Evolutionary conservation across 2,113 vertebrate species (phyloP).

Genomic region (Eptesicus fuscus): DNA sequence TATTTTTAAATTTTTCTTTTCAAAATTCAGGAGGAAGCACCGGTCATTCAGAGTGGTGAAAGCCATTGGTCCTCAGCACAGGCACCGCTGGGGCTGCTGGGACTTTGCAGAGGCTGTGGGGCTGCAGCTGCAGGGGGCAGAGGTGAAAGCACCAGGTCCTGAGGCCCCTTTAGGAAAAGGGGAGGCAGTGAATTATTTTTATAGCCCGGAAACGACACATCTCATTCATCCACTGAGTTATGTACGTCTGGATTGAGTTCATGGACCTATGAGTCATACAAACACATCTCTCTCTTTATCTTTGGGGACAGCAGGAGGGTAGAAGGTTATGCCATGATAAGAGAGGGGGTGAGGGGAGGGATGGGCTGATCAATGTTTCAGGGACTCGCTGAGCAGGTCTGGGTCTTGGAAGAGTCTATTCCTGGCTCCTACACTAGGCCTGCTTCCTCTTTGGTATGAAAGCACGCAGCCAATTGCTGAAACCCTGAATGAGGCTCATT

Average conservation of each 20-base stretch:
- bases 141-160: conserved; percentile 62
- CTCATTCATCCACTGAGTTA: conserved; percentile 80
- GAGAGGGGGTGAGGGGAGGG: not conserved
- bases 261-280: conserved; percentile 66
- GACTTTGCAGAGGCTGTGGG: conserved; percentile 51
- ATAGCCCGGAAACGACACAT: conserved; percentile 78
- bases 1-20: not conserved
- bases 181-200: conserved; percentile 80
- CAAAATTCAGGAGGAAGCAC: conserved; percentile 60
- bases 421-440: not conserved
- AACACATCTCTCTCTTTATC: conserved; percentile 66
- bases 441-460: not conserved
- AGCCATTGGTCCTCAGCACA: conserved; percentile 65
- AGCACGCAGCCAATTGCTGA: not conserved
- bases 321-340: not conserved
- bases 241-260: conserved; percentile 78
- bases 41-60: conserved; percentile 51
- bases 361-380: conserved; percentile 55
- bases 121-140: conserved; percentile 51
- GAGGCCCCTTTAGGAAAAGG: conserved; percentile 80
- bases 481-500: not conserved
- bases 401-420: not conserved
- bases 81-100: conserved; percentile 58
- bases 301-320: conserved; percentile 26
- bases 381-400: conserved; percentile 53